Evolutionary conservation across 2,888 invertebrate species (phyloP).

Genomic region (Drosophila subsilvestris): DNA sequence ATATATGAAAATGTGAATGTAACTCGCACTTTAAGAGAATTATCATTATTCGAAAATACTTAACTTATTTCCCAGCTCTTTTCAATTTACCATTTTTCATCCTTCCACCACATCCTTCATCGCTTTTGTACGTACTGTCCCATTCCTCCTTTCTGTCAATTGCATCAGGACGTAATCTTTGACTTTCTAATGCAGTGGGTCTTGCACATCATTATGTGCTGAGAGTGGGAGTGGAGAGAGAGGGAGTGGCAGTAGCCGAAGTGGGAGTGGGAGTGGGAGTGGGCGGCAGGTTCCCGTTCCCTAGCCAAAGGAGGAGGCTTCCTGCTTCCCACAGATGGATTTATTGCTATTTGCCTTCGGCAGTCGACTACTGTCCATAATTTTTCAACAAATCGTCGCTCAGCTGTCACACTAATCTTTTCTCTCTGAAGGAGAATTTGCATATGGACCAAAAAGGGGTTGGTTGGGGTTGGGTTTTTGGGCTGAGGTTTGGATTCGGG

Average conservation of each 20-base stretch:
- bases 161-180: conserved; percentile 61
- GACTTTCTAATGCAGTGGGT: conserved; percentile 70
- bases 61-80: background rate
- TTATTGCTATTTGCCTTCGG: conserved; percentile 74
- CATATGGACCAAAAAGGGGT: conserved; percentile 54
- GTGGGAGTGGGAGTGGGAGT: conserved; percentile 27
- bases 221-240: conserved; percentile 37
- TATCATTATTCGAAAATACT: too few species aligned
- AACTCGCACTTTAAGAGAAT: too few species aligned
- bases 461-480: conserved; percentile 31
- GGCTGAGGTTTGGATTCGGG: conserved; percentile 8
- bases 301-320: conserved; percentile 29
- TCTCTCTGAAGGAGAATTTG: conserved; percentile 55
- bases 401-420: conserved; percentile 78
- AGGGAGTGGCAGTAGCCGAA: conserved; percentile 12
- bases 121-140: background rate
- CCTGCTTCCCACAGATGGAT: conserved; percentile 69
- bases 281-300: background rate
- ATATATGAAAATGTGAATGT: too few species aligned
- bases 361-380: conserved; percentile 77
- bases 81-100: background rate
- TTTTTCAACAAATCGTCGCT: conserved; percentile 80
- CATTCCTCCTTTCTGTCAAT: conserved; percentile 40
- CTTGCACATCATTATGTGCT: conserved; percentile 71
- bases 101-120: conserved; percentile 4